Conservation (phyloP, 2,113 vertebrate species). For the Toxotes jaculatrix region DNA sequence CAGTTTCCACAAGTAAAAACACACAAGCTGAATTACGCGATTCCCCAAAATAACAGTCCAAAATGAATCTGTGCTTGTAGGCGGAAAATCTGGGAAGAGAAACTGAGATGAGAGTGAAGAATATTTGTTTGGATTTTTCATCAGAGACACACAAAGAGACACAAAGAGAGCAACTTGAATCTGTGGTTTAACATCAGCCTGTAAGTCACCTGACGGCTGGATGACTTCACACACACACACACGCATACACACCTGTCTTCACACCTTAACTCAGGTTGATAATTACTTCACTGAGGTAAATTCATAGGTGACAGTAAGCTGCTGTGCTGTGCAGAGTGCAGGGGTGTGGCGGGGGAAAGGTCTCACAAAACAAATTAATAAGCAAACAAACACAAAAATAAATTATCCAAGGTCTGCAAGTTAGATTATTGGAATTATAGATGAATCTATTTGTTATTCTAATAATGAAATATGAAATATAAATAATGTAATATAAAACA, state of each 20-base stretch:
- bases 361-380: too few relatives aligned
- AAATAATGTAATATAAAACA: too few relatives aligned
- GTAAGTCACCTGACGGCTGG: slow-evolving; percentile 35
- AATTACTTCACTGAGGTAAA: too few relatives aligned
- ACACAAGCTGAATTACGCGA: not conserved
- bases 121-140: not conserved
- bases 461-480: too few relatives aligned
- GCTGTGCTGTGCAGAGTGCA: too few relatives aligned
- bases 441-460: too few relatives aligned
- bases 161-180: not conserved
- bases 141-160: not conserved
- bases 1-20: not conserved
- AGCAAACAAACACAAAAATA: too few relatives aligned
- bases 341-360: too few relatives aligned
- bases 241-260: not conserved
- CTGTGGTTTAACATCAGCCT: not conserved
- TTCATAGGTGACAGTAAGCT: too few relatives aligned
- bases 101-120: not conserved
- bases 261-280: slow-evolving; percentile 20
- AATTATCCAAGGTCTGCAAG: too few relatives aligned
- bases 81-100: slow-evolving; percentile 4
- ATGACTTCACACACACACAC: slow-evolving; percentile 4
- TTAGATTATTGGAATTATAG: too few relatives aligned
- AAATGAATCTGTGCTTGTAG: not conserved
- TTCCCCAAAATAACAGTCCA: not conserved